A percentile compares a stretch with the other conserved stretches of the same genome.
Evolutionary conservation across 1,140 invertebrate genomes (phyloP).

Genomic region (Drosophila parvula): DNA sequence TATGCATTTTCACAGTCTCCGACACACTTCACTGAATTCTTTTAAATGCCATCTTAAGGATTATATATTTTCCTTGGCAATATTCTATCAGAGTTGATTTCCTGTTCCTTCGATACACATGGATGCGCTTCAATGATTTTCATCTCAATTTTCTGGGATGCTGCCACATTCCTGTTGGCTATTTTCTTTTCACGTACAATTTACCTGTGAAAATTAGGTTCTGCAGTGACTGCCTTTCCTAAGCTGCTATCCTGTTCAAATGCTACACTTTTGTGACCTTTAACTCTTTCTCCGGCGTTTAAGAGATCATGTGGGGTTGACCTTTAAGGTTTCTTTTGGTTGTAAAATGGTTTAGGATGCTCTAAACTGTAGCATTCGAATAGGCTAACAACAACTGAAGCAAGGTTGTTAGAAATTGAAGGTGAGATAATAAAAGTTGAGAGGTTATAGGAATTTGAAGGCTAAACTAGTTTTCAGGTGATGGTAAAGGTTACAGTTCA

Average conservation of each 20-base stretch:
- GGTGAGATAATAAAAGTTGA: not conserved
- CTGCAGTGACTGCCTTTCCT: not conserved
- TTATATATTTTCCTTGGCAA: not conserved
- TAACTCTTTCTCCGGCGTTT: not conserved
- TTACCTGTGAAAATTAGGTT: not conserved
- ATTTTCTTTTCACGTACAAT: not conserved
- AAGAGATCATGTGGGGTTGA: not conserved
- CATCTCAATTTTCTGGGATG: constrained; percentile 5
- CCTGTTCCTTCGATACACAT: constrained; percentile 22
- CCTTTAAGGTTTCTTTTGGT: not conserved
- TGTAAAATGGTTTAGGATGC: constrained; percentile 1
- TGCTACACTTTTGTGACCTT: constrained; percentile 21
- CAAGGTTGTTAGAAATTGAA: not conserved
- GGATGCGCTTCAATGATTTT: constrained; percentile 17
- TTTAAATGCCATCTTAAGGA: not conserved
- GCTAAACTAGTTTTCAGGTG: not conserved
- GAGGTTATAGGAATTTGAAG: not conserved
- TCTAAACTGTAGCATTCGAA: constrained; percentile 14
- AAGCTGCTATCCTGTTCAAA: constrained; percentile 8
- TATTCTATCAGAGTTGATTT: not conserved
- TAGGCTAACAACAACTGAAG: not conserved
- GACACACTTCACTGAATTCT: not conserved
- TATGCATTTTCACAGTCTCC: constrained; percentile 3
- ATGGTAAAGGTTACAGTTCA: not conserved
- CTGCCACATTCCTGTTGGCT: not conserved